Evolutionary conservation across 37 sponge, comb jelly and placozoan genomes (phyloP), one percentile per base, ranked within the genome.

Genomic region (Ephydatia muelleri): DNA sequence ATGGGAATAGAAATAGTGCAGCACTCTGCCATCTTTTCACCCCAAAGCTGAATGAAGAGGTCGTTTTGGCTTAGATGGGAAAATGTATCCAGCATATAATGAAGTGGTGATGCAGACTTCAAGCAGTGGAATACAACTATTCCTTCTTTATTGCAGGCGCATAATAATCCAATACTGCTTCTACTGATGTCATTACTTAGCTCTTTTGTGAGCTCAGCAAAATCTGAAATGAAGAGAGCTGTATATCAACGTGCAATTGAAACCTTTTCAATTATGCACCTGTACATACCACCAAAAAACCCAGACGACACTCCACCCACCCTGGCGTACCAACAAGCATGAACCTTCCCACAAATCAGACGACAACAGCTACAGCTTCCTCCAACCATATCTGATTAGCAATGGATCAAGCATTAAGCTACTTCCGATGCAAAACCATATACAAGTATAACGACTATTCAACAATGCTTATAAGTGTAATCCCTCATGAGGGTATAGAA

Each of bases 1-100:
- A 40, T 43, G 19, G 21, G 19, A 13, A 57, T 57, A 1, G 57
- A 57, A 57, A 57, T 11, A 57, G 57, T 57, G 6, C 19, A 14
- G 16, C 57, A 13, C 1, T 1, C 57, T 14, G 57, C 16, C 16
- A 57, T 57, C 57, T 57, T 57, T 57, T 64, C 49, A 11, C 32
- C 12, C 80, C 80, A 79, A 49, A 79, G 29, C 33, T 76, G 27
- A 14, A 22, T 76, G 47, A 28, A 40, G 14, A 43, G 47, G 35
- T 37, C 28, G 9, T 35, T 76, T 37, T 76, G 32, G 5, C 0
- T 5, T 16, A 76, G 36, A 76, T 25, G 33, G 19, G 5, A 28
- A 36, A 76, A 76, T 28, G 33, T 6, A 28, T 31, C 8, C 37
- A 76, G 47, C 28, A 76, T 76, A 38, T 32, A 2, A 2, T 36